phyloP scores from a whole-genome alignment of 2,888 invertebrate genomes.

The Drosophila dives region DNA sequence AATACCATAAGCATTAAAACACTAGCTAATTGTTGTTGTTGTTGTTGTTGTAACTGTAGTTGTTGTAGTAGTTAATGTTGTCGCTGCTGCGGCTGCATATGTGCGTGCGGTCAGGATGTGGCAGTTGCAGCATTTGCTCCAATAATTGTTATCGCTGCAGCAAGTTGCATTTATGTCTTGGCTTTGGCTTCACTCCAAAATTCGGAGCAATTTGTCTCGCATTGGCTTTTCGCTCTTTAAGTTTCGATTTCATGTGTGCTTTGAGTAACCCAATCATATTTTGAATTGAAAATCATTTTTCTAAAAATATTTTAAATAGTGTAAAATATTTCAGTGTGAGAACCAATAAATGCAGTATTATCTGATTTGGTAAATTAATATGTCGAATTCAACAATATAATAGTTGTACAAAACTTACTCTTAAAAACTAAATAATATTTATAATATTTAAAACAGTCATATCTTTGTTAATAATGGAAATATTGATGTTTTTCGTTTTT shows the following conservation, averaged over 20 bases:
- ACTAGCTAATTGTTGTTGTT: slow-evolving; percentile 23
- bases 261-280: neutral
- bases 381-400: neutral
- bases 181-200: slow-evolving; percentile 33
- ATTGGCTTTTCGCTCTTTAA: slow-evolving; percentile 9
- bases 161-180: slow-evolving; percentile 28
- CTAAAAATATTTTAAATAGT: slow-evolving; percentile 2
- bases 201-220: slow-evolving; percentile 30
- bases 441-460: too few relatives aligned
- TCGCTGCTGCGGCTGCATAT: slow-evolving; percentile 18
- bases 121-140: slow-evolving; percentile 28
- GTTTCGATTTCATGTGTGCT: neutral
- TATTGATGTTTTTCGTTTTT: too few relatives aligned
- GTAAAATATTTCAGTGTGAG: slow-evolving; percentile 8
- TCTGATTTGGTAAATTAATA: neutral
- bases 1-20: slow-evolving; percentile 54
- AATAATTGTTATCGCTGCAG: slow-evolving; percentile 45
- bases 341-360: neutral
- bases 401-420: neutral
- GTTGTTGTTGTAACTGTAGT: slow-evolving; percentile 1
- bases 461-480: too few relatives aligned
- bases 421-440: too few relatives aligned
- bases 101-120: slow-evolving; percentile 46
- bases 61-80: slow-evolving; percentile 5
- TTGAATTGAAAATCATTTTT: slow-evolving; percentile 24